Conservation (phyloP, 2,113 vertebrate species). For the Raphicerus campestris region DNA sequence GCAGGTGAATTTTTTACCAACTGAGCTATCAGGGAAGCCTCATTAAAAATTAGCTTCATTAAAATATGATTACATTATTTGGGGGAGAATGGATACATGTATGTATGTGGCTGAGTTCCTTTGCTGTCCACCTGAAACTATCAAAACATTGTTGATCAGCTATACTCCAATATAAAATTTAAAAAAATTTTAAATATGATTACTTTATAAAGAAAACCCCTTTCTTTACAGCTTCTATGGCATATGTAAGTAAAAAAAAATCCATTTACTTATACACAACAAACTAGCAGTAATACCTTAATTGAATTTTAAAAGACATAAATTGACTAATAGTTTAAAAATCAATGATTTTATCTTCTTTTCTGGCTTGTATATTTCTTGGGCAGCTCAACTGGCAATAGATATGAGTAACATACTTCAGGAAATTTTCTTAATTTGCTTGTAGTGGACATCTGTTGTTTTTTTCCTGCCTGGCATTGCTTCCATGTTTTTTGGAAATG, state of each 20-base stretch:
- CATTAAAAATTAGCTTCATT: not conserved
- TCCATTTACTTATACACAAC: not conserved
- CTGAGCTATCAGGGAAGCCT: not conserved
- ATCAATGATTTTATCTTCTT: not conserved
- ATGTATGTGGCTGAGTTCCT: not conserved
- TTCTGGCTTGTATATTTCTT: not conserved
- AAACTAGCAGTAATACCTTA: not conserved
- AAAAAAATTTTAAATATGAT: not conserved
- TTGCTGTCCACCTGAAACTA: not conserved
- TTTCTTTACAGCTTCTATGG: not conserved
- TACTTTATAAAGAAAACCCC: not conserved
- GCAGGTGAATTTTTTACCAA: not conserved
- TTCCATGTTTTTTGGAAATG: not conserved
- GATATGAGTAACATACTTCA: not conserved
- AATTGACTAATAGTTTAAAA: not conserved
- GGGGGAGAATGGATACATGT: not conserved
- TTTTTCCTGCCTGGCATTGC: not conserved
- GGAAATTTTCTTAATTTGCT: constrained; percentile 15
- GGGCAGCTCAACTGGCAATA: constrained; percentile 13
- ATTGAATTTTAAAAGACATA: not conserved
- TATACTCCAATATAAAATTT: not conserved
- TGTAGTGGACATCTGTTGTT: constrained; percentile 36
- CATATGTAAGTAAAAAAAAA: not conserved
- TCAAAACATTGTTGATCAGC: not conserved
- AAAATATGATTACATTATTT: not conserved